phyloP scores from a whole-genome alignment of 2,113 vertebrate species.

The Saccopteryx bilineata region DNA sequence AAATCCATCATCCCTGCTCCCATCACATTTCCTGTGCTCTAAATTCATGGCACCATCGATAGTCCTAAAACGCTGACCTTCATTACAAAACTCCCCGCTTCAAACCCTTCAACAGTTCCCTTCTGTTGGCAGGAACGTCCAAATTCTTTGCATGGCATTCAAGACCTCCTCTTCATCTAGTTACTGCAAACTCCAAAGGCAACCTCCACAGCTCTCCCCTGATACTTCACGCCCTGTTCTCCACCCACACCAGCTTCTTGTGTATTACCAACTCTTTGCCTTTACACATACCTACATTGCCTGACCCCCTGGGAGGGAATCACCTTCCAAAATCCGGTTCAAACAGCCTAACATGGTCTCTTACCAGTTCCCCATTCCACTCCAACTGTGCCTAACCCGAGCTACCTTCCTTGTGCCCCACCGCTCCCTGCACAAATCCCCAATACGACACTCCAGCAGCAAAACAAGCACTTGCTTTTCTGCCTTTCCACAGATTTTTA shows the following conservation, averaged over 20 bases:
- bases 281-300: neutral
- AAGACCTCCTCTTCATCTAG: neutral
- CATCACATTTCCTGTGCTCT: neutral
- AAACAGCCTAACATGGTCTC: neutral
- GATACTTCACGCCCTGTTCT: neutral
- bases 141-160: neutral
- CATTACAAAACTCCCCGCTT: neutral
- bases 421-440: neutral
- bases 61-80: neutral
- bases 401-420: neutral
- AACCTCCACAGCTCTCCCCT: neutral
- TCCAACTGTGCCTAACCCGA: neutral
- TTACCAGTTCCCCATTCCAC: neutral
- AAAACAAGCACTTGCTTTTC: neutral
- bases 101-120: neutral
- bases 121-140: neutral
- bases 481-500: neutral
- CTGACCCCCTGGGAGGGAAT: neutral
- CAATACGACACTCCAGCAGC: accelerated
- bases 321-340: neutral
- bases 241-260: neutral
- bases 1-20: neutral
- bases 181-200: neutral
- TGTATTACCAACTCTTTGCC: neutral
- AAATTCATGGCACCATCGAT: neutral